A percentile compares a stretch with the other conserved stretches of the same genome.
phyloP scores from a whole-genome alignment of 2,888 invertebrate species.

The Eugnorisma glareosa region DNA sequence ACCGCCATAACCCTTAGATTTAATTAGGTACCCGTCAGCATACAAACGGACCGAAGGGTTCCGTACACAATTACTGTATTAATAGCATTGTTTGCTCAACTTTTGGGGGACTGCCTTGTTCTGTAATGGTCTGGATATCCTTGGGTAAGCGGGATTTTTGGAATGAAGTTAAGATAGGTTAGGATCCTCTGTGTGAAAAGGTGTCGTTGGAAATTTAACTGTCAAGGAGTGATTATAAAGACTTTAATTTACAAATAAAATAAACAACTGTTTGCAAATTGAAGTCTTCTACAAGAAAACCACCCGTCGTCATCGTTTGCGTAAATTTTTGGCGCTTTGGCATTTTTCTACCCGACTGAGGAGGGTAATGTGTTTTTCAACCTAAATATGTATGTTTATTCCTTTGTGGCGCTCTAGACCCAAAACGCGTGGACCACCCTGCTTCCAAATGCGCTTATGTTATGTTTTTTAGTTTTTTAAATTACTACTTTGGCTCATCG shows the following conservation, averaged over 20 bases:
- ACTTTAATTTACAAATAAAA: background rate
- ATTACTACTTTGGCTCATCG: background rate
- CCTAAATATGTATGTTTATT: too few relatives aligned
- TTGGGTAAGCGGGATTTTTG: conserved; percentile 12
- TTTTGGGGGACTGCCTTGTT: conserved; percentile 32
- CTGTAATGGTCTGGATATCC: conserved; percentile 10
- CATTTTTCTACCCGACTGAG: background rate
- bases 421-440: too few relatives aligned
- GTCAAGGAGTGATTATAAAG: background rate
- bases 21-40: conserved; percentile 65
- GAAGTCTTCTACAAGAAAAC: background rate
- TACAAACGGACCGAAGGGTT: conserved; percentile 56
- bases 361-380: too few relatives aligned
- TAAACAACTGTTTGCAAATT: background rate
- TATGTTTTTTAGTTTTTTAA: too few relatives aligned
- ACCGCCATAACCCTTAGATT: conserved; percentile 60
- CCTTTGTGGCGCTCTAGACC: too few relatives aligned
- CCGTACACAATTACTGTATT: conserved; percentile 63
- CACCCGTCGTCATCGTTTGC: background rate
- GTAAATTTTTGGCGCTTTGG: background rate
- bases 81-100: conserved; percentile 59
- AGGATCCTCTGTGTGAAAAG: conserved; percentile 11
- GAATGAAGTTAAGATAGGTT: background rate
- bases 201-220: background rate
- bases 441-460: too few relatives aligned